phyloP scores from a whole-genome alignment of 2,113 vertebrate species.

The Leuciscus idus region DNA sequence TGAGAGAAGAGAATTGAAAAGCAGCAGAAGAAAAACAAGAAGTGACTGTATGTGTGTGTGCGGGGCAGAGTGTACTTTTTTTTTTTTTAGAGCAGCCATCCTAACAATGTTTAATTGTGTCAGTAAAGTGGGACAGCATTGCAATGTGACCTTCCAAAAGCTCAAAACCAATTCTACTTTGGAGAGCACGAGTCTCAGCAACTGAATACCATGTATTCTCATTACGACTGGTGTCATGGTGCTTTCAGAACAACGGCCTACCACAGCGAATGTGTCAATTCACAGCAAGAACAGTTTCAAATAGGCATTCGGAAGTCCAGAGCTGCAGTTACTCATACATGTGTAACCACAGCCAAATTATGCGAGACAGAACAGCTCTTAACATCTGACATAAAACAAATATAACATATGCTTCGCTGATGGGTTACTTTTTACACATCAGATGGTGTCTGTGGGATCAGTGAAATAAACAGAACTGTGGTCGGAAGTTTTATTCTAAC shows the following conservation, averaged over 20 bases:
- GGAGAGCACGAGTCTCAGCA: slow-evolving; percentile 52
- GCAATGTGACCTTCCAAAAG: slow-evolving; percentile 70
- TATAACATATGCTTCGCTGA: not conserved
- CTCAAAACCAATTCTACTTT: slow-evolving; percentile 61
- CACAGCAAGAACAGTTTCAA: slow-evolving; percentile 13
- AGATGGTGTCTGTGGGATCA: not conserved
- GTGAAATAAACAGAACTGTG: not conserved
- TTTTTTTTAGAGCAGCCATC: slow-evolving; percentile 63
- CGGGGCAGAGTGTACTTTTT: slow-evolving; percentile 35
- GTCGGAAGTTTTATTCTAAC: slow-evolving; percentile 33
- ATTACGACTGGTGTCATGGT: slow-evolving; percentile 50
- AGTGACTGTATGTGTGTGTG: not conserved
- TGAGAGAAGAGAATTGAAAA: slow-evolving; percentile 52
- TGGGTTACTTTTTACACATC: slow-evolving; percentile 12
- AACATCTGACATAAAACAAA: slow-evolving; percentile 19
- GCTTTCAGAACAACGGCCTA: not conserved
- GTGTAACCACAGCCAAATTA: slow-evolving; percentile 36
- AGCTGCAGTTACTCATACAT: not conserved
- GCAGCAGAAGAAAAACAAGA: slow-evolving; percentile 25
- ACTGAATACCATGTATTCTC: slow-evolving; percentile 48
- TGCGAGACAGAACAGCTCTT: not conserved
- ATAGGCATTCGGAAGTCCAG: slow-evolving; percentile 12
- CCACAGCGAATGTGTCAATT: slow-evolving; percentile 2
- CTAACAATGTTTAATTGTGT: slow-evolving; percentile 75
- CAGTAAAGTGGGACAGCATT: slow-evolving; percentile 74